Evolutionary conservation across 2,888 invertebrate genomes (phyloP).

Genomic region (Neocrepidodera transversa): DNA sequence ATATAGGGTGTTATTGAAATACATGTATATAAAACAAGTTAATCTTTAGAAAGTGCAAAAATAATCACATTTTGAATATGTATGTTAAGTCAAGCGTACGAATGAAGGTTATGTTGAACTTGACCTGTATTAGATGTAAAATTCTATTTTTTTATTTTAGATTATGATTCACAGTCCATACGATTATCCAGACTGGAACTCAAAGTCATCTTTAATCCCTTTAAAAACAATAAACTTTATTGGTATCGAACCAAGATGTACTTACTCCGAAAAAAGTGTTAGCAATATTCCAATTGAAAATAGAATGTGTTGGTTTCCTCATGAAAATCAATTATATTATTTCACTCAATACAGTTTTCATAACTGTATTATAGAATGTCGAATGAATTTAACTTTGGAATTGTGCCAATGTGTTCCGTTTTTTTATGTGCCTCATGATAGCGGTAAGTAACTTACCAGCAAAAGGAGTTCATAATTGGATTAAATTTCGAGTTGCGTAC

Average conservation of each 20-base stretch:
- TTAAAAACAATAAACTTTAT: conserved; percentile 67
- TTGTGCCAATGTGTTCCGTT: conserved; percentile 70
- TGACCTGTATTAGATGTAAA: no score
- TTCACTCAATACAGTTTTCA: conserved; percentile 66
- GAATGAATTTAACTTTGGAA: conserved; percentile 60
- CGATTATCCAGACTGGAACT: conserved; percentile 69
- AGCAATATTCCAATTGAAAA: conserved; percentile 60
- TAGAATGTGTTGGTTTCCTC: conserved; percentile 67
- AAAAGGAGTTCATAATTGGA: no score
- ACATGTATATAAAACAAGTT: no score
- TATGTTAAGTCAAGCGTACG: no score
- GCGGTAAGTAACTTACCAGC: conserved; percentile 49
- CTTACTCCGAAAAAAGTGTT: conserved; percentile 67
- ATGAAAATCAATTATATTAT: conserved; percentile 62
- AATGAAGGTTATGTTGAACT: no score
- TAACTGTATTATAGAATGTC: conserved; percentile 71
- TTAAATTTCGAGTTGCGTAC: no score
- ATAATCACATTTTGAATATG: no score
- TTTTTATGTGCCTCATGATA: conserved; percentile 62
- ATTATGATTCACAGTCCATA: conserved; percentile 70
- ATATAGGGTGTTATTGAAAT: no score
- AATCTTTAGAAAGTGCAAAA: no score
- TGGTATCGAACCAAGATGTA: conserved; percentile 68
- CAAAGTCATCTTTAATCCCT: conserved; percentile 68
- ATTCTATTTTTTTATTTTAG: conserved; percentile 52